Conservation (phyloP, 2,888 invertebrate species). For the Drosophila suboccidentalis region DNA sequence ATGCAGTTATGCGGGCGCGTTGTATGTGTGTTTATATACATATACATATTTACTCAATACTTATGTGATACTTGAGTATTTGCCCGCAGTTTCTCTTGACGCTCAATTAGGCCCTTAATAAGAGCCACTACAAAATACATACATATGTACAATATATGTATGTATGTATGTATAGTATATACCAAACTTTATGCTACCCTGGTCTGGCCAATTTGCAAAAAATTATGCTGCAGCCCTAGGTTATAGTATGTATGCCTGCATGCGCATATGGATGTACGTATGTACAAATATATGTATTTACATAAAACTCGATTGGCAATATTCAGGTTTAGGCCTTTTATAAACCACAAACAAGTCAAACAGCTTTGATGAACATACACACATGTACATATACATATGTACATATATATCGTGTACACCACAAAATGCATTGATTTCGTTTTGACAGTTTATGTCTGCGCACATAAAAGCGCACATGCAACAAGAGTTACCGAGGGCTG, state of each 20-base stretch:
- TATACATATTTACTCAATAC: not conserved
- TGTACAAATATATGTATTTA: conserved; percentile 9
- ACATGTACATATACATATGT: not conserved
- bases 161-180: not conserved
- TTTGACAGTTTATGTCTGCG: conserved; percentile 37
- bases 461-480: not conserved
- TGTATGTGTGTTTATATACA: conserved; percentile 29
- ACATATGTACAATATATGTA: not conserved
- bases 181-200: not conserved
- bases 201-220: conserved; percentile 2
- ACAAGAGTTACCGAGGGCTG: not conserved
- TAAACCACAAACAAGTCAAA: conserved; percentile 53
- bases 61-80: conserved; percentile 31
- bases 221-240: conserved; percentile 1
- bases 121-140: not conserved
- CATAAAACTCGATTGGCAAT: conserved; percentile 44
- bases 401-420: conserved; percentile 5
- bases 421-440: conserved; percentile 43
- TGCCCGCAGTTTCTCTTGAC: conserved; percentile 12
- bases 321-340: conserved; percentile 60
- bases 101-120: conserved; percentile 36
- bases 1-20: conserved; percentile 2
- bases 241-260: not conserved
- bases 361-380: conserved; percentile 39
- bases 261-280: not conserved